phyloP scores from a whole-genome alignment of 1,140 invertebrate genomes.

The Drosophila grimshawi region DNA sequence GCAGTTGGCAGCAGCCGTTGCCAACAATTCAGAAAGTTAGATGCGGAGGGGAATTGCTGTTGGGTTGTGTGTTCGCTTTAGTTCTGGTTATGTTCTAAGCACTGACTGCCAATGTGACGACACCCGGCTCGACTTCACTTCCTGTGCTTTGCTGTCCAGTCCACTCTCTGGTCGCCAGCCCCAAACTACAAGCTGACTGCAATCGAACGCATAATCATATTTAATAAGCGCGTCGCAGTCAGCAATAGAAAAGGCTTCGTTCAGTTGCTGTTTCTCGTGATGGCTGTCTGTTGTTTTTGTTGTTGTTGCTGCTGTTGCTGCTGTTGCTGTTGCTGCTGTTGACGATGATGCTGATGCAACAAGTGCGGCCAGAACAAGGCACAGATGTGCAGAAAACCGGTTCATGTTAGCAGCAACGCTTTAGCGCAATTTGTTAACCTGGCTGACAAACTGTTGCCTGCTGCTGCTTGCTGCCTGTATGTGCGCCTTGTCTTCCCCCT shows the following conservation, averaged over 20 bases:
- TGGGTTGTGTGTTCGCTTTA: constrained; percentile 21
- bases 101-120: constrained; percentile 73
- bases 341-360: constrained; percentile 59
- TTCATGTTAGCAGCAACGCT: constrained; percentile 53
- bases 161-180: constrained; percentile 16
- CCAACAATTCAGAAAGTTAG: background rate
- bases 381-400: constrained; percentile 78
- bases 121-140: constrained; percentile 74
- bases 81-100: constrained; percentile 36
- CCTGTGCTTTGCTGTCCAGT: constrained; percentile 52
- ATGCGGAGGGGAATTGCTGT: background rate
- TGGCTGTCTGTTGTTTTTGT: constrained; percentile 6
- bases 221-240: constrained; percentile 75
- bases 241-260: constrained; percentile 45
- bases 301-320: constrained; percentile 19
- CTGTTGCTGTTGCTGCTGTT: constrained; percentile 22
- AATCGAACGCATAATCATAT: constrained; percentile 83
- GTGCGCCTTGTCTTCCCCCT: background rate
- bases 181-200: constrained; percentile 47
- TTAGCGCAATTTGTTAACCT: constrained; percentile 81
- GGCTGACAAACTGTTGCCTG: constrained; percentile 78
- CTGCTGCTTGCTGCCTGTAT: constrained; percentile 22
- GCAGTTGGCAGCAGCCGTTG: constrained; percentile 60
- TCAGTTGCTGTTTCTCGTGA: constrained; percentile 19
- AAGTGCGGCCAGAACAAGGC: constrained; percentile 69